These are phyloP conservation scores for Chorisops tibialis DNA, from an alignment of 2,888 invertebrate species.

Conservation along the genomic window DNA sequence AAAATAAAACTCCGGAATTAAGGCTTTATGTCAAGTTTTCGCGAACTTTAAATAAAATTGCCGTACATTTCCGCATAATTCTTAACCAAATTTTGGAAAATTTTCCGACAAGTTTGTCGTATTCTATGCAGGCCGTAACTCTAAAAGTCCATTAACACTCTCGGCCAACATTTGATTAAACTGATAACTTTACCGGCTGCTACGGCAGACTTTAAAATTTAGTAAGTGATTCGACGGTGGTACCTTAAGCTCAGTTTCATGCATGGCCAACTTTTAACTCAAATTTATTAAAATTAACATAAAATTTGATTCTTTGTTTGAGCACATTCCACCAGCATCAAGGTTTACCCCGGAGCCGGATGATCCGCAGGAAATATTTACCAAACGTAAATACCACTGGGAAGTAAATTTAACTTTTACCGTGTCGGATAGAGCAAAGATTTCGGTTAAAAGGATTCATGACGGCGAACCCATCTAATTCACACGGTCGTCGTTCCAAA, in stretches of 20 bases:
- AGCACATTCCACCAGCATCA: not conserved
- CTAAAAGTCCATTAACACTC: conserved; percentile 24
- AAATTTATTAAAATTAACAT: conserved; percentile 23
- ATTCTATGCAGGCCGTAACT: conserved; percentile 9
- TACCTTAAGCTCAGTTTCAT: too few species aligned
- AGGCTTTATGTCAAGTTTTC: too few species aligned
- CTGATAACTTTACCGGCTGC: conserved; percentile 1
- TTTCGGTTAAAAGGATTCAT: not conserved
- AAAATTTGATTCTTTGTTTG: not conserved
- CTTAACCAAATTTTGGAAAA: conserved; percentile 19
- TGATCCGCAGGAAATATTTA: conserved; percentile 17
- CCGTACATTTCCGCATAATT: conserved; percentile 19
- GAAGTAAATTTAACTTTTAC: conserved; percentile 20
- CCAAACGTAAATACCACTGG: conserved; percentile 17
- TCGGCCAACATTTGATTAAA: conserved; percentile 19
- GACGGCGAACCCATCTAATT: too few species aligned
- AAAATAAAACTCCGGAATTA: too few species aligned
- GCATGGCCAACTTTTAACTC: conserved; percentile 20
- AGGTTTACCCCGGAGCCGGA: not conserved
- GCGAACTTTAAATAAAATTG: not conserved
- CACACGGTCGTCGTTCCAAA: too few species aligned
- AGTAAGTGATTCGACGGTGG: too few species aligned
- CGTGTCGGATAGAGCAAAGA: conserved; percentile 2
- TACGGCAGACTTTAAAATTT: too few species aligned
- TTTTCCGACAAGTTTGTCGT: conserved; percentile 19